Conservation (phyloP, 1,140 invertebrate genomes). For the Drosophila burlai region DNA sequence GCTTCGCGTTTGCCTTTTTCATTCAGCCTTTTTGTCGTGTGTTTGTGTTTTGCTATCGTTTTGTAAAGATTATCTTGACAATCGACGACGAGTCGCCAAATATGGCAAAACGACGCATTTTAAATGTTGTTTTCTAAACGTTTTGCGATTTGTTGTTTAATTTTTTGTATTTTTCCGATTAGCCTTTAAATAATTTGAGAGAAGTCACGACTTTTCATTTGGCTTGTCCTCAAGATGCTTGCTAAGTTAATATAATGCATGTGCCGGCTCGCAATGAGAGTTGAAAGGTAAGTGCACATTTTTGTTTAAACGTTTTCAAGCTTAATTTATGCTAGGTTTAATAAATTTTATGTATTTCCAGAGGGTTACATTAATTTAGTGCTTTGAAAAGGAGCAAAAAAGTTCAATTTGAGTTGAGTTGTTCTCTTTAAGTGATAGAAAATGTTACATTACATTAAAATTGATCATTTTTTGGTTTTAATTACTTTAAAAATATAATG, state of each 20-base stretch:
- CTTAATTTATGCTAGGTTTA: not conserved
- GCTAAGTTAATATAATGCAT: constrained; percentile 13
- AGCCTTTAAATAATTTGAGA: constrained; percentile 55
- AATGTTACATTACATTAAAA: not conserved
- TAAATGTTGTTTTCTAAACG: constrained; percentile 47
- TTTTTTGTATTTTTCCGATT: constrained; percentile 22
- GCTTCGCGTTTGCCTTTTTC: constrained; percentile 32
- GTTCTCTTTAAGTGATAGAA: not conserved
- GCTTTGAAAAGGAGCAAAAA: not conserved
- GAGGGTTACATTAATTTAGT: not conserved
- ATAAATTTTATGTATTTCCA: not conserved
- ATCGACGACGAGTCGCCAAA: constrained; percentile 53
- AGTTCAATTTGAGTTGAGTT: not conserved
- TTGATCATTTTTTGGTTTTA: not conserved
- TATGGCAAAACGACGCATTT: constrained; percentile 56
- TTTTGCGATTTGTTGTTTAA: constrained; percentile 21
- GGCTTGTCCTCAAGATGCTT: constrained; percentile 46
- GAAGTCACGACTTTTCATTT: constrained; percentile 45
- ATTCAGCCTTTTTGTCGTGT: constrained; percentile 26
- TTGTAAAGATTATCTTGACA: constrained; percentile 65
- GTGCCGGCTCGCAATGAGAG: constrained; percentile 5
- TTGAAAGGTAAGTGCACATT: constrained; percentile 4
- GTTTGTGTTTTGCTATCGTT: constrained; percentile 36
- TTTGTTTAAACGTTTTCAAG: not conserved
- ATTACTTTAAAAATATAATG: not conserved